Percentiles rank a stretch among this genome's conserved stretches.
phyloP scores from a whole-genome alignment of 30 jellyfish, hydroid and myxozoan species.

The Cassiopea andromeda region DNA sequence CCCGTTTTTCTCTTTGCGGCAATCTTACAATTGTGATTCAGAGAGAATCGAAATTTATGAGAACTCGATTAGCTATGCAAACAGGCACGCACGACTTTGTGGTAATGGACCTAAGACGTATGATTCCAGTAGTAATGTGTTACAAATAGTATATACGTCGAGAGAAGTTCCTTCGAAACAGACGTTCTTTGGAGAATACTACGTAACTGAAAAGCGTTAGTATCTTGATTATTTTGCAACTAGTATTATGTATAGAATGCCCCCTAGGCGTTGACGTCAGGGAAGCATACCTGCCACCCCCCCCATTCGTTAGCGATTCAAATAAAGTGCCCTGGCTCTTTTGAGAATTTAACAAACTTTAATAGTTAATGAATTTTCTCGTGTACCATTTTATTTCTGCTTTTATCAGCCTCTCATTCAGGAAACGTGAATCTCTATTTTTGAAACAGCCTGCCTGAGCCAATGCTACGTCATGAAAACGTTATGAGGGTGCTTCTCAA shows the following conservation, averaged over 20 bases:
- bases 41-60: neutral
- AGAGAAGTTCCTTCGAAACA: neutral
- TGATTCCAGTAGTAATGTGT: neutral
- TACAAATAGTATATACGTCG: neutral
- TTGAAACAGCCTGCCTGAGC: too few relatives aligned
- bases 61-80: neutral
- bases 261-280: too few relatives aligned
- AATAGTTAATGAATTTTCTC: too few relatives aligned
- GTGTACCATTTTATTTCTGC: too few relatives aligned
- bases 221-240: neutral
- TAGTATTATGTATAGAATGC: neutral
- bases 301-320: too few relatives aligned
- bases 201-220: neutral
- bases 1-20: neutral
- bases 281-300: too few relatives aligned
- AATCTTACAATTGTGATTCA: neutral
- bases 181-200: neutral
- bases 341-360: too few relatives aligned
- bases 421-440: too few relatives aligned
- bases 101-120: neutral
- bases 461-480: too few relatives aligned
- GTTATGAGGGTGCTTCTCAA: too few relatives aligned
- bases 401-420: too few relatives aligned
- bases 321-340: too few relatives aligned
- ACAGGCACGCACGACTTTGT: neutral